phyloP scores from a whole-genome alignment of 2,888 invertebrate species.

The Hesperia comma region DNA sequence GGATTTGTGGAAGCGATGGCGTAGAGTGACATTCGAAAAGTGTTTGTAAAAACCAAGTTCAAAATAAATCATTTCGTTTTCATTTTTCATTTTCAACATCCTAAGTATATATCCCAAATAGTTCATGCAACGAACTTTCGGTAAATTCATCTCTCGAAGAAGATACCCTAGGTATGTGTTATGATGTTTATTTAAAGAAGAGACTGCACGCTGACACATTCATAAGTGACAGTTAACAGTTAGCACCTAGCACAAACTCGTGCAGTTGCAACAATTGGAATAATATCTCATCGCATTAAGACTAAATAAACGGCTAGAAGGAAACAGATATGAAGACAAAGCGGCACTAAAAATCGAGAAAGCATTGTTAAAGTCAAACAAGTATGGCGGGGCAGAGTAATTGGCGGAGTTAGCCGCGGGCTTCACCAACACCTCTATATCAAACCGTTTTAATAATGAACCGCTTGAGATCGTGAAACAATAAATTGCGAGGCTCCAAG shows the following conservation, averaged over 20 bases:
- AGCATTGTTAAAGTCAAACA: conserved; percentile 73
- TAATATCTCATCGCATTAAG: conserved; percentile 29
- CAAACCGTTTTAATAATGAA: conserved; percentile 84
- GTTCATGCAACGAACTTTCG: no score
- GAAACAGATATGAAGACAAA: conserved; percentile 53
- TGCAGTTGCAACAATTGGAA: conserved; percentile 11
- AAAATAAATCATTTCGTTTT: no score
- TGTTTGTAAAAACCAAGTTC: no score
- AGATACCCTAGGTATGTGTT: no score
- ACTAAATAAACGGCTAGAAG: conserved; percentile 28
- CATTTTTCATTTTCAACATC: no score
- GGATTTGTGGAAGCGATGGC: no score
- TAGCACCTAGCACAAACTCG: not conserved
- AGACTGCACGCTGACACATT: not conserved
- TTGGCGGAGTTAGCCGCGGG: conserved; percentile 76
- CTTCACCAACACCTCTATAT: conserved; percentile 82
- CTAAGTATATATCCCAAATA: no score
- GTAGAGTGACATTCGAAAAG: no score
- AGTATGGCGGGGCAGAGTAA: conserved; percentile 71
- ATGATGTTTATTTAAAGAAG: no score
- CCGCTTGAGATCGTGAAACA: conserved; percentile 83
- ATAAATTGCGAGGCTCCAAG: conserved; percentile 83
- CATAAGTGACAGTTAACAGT: not conserved
- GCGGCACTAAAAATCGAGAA: conserved; percentile 65
- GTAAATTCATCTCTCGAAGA: no score